These are phyloP conservation scores for Diceros bicornis DNA, from an alignment of 2,797 vertebrate species.

Conservation along the genomic window DNA sequence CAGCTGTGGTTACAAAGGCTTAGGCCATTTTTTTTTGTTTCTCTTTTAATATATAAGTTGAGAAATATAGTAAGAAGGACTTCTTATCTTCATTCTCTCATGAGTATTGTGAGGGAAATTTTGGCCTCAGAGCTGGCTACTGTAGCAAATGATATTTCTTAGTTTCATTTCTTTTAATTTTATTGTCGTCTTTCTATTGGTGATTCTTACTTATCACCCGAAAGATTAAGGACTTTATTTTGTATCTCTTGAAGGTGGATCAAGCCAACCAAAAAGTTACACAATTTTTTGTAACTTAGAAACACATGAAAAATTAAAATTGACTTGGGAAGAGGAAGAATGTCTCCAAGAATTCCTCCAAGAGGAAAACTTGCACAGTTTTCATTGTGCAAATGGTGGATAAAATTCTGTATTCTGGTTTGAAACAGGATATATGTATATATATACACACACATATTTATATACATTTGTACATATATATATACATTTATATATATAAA, in stretches of 20 bases:
- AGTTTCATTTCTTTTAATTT: not conserved
- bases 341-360: not conserved
- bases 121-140: not conserved
- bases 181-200: not conserved
- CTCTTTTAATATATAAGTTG: not conserved
- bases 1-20: not conserved
- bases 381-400: not conserved
- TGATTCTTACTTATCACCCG: not conserved
- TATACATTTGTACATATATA: not conserved
- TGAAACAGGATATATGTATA: not conserved
- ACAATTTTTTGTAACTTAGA: not conserved
- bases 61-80: not conserved
- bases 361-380: not conserved
- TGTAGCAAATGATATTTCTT: not conserved
- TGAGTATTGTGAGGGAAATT: not conserved
- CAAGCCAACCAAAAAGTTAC: not conserved
- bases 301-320: constrained; percentile 5
- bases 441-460: not conserved
- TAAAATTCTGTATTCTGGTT: not conserved
- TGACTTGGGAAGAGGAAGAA: not conserved
- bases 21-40: not conserved
- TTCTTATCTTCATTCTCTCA: not conserved
- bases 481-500: not conserved
- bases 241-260: not conserved
- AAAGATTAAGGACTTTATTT: not conserved